phyloP scores from a whole-genome alignment of 2,113 vertebrate species.

The Grammomys surdaster region DNA sequence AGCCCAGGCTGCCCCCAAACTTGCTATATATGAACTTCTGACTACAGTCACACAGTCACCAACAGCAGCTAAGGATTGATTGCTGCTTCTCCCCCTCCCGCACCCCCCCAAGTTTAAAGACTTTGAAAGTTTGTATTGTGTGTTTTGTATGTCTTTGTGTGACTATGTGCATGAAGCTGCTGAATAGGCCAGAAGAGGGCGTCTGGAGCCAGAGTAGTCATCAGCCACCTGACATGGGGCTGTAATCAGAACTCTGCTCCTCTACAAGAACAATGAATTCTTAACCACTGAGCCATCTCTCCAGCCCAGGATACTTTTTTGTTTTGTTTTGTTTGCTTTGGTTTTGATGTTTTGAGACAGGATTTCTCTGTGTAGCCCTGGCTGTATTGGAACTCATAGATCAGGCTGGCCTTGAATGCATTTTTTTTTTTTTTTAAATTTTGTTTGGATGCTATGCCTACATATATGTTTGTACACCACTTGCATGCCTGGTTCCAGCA shows the following conservation, averaged over 20 bases:
- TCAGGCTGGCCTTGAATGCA: not conserved
- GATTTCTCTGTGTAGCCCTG: not conserved
- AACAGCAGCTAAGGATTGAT: not conserved
- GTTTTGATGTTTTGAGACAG: not conserved
- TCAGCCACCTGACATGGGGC: not conserved
- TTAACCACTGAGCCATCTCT: not conserved
- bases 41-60: not conserved
- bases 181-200: not conserved
- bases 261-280: not conserved
- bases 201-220: not conserved
- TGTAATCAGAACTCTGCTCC: not conserved
- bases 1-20: no score
- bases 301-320: not conserved
- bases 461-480: not conserved
- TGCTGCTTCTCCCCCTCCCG: no score
- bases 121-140: not conserved
- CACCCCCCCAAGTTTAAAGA: not conserved
- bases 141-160: not conserved
- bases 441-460: not conserved
- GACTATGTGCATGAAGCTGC: not conserved
- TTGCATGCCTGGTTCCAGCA: not conserved
- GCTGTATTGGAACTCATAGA: not conserved
- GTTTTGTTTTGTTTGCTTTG: not conserved
- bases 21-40: not conserved
- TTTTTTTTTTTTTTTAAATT: not conserved